Percentiles rank a stretch among this genome's conserved stretches.
Conservation (phyloP, 2,797 vertebrate genomes). For the Leptatherina wallacei region DNA sequence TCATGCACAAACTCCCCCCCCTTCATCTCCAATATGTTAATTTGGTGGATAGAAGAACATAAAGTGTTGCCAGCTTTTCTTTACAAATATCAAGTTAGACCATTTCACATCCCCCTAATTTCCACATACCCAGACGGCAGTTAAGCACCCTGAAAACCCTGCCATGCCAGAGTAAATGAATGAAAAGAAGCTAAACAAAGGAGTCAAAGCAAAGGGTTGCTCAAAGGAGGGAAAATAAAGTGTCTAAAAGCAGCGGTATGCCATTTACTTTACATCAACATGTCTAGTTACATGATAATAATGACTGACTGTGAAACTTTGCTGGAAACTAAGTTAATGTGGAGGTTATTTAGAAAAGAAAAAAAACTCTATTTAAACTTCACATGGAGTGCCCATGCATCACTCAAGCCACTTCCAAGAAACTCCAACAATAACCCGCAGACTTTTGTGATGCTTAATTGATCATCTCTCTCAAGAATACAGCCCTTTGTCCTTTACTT, state of each 20-base stretch:
- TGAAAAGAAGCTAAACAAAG: constrained; percentile 19
- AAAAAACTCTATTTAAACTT: constrained; percentile 1
- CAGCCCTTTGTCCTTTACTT: background rate
- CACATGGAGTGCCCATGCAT: background rate
- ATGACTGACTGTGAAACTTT: constrained; percentile 13
- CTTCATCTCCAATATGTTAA: background rate
- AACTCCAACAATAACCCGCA: constrained; percentile 2
- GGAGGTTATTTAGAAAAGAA: constrained; percentile 8
- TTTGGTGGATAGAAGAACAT: background rate
- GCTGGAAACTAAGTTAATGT: constrained; percentile 3
- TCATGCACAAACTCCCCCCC: too few species aligned
- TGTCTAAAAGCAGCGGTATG: constrained; percentile 8
- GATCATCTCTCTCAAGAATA: constrained; percentile 3
- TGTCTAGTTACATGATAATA: constrained; percentile 30
- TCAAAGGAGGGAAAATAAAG: constrained; percentile 5
- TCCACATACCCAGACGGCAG: background rate
- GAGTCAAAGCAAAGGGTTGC: background rate
- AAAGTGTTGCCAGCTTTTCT: background rate
- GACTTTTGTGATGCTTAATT: constrained; percentile 22
- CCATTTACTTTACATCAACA: constrained; percentile 27
- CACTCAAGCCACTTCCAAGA: constrained; percentile 10
- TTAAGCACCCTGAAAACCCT: background rate
- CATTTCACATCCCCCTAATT: background rate
- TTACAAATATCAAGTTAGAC: background rate
- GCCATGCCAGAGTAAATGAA: background rate